Percentiles rank a stretch among this genome's conserved stretches.
Conservation (phyloP, 2,888 invertebrate genomes). For the Anticlea derivata region DNA sequence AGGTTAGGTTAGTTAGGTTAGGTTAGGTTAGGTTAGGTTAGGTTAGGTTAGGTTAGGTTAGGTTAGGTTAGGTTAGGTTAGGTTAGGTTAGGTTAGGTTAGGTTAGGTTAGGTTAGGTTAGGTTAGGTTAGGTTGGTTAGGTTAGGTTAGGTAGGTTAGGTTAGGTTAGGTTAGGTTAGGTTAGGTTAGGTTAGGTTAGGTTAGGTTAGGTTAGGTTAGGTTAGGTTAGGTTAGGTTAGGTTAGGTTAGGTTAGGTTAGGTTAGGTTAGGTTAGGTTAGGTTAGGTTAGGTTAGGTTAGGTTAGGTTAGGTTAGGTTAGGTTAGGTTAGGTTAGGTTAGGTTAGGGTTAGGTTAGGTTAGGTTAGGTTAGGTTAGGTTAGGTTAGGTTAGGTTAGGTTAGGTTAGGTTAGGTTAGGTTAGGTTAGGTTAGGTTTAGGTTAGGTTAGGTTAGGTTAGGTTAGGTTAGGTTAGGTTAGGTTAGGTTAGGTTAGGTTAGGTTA, state of each 20-base stretch:
- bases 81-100: conserved; percentile 6
- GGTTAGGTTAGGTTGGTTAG: conserved; percentile 13
- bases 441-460: conserved; percentile 22
- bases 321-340: conserved; percentile 22
- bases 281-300: conserved; percentile 10
- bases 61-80: conserved; percentile 6
- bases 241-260: neutral
- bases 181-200: neutral
- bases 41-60: conserved; percentile 6
- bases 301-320: conserved; percentile 17
- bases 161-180: conserved; percentile 11
- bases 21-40: conserved; percentile 6
- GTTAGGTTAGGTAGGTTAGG: too few species aligned
- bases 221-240: neutral
- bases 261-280: conserved; percentile 14
- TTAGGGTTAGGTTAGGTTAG: too few species aligned
- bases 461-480: conserved; percentile 19
- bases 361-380: conserved; percentile 24
- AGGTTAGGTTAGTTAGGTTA: neutral
- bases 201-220: neutral
- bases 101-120: conserved; percentile 9
- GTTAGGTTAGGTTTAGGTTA: too few species aligned
- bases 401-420: conserved; percentile 23
- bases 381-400: conserved; percentile 24
- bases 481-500: conserved; percentile 20